Conservation (phyloP, 2,797 vertebrate species). For the Pogonophryne albipinna region DNA sequence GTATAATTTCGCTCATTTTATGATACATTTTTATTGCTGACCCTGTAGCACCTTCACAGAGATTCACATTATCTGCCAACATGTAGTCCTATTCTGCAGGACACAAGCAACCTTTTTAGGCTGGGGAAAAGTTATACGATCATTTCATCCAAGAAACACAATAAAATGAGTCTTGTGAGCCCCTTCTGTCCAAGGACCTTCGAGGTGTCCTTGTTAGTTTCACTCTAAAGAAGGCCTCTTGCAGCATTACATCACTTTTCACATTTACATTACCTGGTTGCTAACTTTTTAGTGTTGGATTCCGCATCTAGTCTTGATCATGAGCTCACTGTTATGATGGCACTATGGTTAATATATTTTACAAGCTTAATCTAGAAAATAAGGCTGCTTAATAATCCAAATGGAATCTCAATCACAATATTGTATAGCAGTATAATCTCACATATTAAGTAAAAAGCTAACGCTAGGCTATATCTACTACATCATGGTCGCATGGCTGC, state of each 20-base stretch:
- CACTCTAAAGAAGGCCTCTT: not conserved
- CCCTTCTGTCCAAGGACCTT: not conserved
- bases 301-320: slow-evolving; percentile 3
- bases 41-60: slow-evolving; percentile 3
- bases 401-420: no score
- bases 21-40: not conserved
- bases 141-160: slow-evolving; percentile 1
- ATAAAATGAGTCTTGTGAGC: not conserved
- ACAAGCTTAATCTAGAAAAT: no score
- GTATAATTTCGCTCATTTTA: slow-evolving; percentile 7
- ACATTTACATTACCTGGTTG: slow-evolving; percentile 5
- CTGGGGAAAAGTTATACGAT: not conserved
- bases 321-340: no score
- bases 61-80: slow-evolving; percentile 2
- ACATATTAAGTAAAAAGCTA: no score
- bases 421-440: no score
- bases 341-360: no score
- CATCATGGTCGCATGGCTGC: no score
- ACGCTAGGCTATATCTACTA: no score
- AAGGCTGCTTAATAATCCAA: no score
- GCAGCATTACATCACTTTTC: not conserved
- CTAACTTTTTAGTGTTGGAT: slow-evolving; percentile 18
- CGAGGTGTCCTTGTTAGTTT: slow-evolving; percentile 6
- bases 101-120: slow-evolving; percentile 7
- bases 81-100: not conserved